Percentiles rank a stretch among this genome's conserved stretches.
Evolutionary conservation across 2,888 invertebrate species (phyloP).

Genomic region (Sphaerophoria taeniata): DNA sequence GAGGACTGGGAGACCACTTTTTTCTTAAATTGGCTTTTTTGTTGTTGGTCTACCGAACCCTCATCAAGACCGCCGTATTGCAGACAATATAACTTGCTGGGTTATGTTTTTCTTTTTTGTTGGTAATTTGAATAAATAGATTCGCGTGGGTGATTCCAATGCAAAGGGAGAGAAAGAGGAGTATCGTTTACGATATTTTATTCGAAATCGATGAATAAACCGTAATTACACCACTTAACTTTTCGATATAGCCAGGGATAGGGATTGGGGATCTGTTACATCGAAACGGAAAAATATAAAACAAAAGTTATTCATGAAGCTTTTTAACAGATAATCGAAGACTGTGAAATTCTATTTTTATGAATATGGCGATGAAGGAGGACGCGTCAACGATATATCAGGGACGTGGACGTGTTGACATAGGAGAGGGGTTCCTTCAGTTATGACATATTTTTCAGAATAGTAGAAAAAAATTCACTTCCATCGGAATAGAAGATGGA

Average conservation of each 20-base stretch:
- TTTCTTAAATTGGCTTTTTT: neutral
- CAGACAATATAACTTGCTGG: neutral
- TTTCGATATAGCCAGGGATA: constrained; percentile 56
- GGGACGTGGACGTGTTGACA: neutral
- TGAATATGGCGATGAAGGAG: neutral
- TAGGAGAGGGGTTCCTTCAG: no score
- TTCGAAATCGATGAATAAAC: constrained; percentile 69
- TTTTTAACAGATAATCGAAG: constrained; percentile 33
- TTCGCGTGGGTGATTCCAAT: constrained; percentile 35
- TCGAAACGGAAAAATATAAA: constrained; percentile 20
- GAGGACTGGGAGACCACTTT: constrained; percentile 16
- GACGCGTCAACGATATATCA: neutral
- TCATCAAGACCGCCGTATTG: neutral
- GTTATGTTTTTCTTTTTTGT: constrained; percentile 19
- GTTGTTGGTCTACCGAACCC: neutral
- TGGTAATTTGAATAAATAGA: constrained; percentile 38
- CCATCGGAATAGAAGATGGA: no score
- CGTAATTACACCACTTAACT: constrained; percentile 68
- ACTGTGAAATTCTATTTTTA: constrained; percentile 36
- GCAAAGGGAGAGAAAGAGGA: constrained; percentile 25
- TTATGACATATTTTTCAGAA: no score
- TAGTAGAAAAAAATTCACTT: no score
- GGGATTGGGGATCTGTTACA: constrained; percentile 40
- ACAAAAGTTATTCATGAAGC: constrained; percentile 38
- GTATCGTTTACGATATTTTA: constrained; percentile 52